Conservation (phyloP, 1,140 invertebrate species). For the Zaprionus vittiger region DNA sequence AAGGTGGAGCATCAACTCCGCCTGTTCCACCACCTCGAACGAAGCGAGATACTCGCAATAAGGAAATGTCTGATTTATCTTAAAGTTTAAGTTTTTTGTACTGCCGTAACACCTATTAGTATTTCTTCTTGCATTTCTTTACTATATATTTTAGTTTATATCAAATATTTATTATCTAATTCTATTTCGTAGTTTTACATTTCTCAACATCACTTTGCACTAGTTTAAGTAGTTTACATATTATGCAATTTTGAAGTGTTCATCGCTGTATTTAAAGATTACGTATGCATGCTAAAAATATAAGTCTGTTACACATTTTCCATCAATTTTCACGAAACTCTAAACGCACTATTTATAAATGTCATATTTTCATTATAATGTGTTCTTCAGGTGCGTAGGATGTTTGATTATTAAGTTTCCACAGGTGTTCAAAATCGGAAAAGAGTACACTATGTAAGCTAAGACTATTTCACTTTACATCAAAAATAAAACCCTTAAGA, state of each 20-base stretch:
- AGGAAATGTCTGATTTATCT: slow-evolving; percentile 39
- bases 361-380: not conserved
- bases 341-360: slow-evolving; percentile 1
- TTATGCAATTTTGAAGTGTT: slow-evolving; percentile 3
- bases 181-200: not conserved
- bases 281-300: slow-evolving; percentile 2
- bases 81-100: slow-evolving; percentile 3
- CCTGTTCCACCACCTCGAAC: slow-evolving; percentile 85
- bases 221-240: not conserved
- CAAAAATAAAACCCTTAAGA: not conserved
- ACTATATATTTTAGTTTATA: slow-evolving; percentile 1
- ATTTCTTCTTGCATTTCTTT: slow-evolving; percentile 22
- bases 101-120: slow-evolving; percentile 18
- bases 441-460: not conserved
- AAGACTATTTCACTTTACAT: not conserved
- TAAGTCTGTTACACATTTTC: slow-evolving; percentile 1
- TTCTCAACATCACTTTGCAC: not conserved
- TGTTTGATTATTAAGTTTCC: not conserved
- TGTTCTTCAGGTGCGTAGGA: not conserved
- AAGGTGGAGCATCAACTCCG: slow-evolving; percentile 35
- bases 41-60: slow-evolving; percentile 78
- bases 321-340: not conserved
- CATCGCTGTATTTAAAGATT: not conserved
- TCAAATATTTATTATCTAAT: slow-evolving; percentile 20
- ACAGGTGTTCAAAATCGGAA: not conserved